phyloP scores from a whole-genome alignment of 2,888 invertebrate species.

The Autographa gamma region DNA sequence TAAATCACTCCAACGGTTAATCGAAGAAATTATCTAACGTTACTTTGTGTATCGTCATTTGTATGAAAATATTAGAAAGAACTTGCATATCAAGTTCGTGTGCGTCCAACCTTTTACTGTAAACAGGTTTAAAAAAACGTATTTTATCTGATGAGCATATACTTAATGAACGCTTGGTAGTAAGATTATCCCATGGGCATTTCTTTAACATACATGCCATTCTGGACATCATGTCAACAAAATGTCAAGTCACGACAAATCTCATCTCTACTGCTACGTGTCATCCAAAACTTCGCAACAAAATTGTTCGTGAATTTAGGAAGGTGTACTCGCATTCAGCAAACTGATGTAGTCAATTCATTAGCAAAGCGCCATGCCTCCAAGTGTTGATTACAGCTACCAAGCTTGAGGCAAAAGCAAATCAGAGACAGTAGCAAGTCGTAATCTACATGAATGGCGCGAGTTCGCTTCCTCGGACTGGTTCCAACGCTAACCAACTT shows the following conservation, averaged over 20 bases:
- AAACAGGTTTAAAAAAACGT: conserved; percentile 51
- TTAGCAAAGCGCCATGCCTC: too few relatives aligned
- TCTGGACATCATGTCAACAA: conserved; percentile 28
- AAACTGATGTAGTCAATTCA: too few relatives aligned
- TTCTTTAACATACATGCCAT: conserved; percentile 15
- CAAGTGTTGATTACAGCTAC: conserved; percentile 27
- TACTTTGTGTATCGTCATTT: conserved; percentile 62
- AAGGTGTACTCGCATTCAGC: too few relatives aligned
- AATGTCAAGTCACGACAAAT: conserved; percentile 28
- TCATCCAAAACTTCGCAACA: conserved; percentile 21
- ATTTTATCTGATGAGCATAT: conserved; percentile 19
- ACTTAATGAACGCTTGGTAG: conserved; percentile 21
- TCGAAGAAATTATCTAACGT: conserved; percentile 66
- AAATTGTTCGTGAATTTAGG: too few relatives aligned
- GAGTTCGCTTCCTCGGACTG: conserved; percentile 47
- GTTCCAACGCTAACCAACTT: conserved; percentile 49
- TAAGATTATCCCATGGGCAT: conserved; percentile 20
- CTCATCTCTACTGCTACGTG: conserved; percentile 18
- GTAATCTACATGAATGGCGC: conserved; percentile 43
- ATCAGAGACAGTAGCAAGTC: conserved; percentile 22
- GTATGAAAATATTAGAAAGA: conserved; percentile 65
- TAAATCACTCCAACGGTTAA: conserved; percentile 63
- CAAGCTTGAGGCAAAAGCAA: conserved; percentile 20
- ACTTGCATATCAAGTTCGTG: conserved; percentile 67
- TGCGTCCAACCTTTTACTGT: conserved; percentile 60